A percentile compares a stretch with the other conserved stretches of the same genome.
These are phyloP conservation scores for Acleris sparsana DNA, from an alignment of 2,888 invertebrate species.

Conservation along the genomic window DNA sequence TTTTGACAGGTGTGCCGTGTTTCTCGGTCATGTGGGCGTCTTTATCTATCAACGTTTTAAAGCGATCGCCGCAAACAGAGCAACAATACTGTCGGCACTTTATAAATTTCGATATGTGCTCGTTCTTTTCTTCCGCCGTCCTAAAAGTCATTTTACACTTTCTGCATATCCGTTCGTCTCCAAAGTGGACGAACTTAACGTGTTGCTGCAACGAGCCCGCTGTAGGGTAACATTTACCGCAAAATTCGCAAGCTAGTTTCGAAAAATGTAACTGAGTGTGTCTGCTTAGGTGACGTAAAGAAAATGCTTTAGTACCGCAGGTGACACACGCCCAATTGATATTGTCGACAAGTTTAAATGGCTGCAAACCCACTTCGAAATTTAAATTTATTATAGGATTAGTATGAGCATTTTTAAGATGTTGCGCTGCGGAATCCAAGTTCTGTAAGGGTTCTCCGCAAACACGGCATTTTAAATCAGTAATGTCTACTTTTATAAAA, in stretches of 20 bases:
- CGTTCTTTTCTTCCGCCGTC: conserved; percentile 53
- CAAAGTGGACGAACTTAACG: conserved; percentile 45
- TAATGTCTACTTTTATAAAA: conserved; percentile 58
- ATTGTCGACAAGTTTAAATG: conserved; percentile 36
- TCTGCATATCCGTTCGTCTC: conserved; percentile 45
- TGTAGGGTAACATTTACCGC: conserved; percentile 39
- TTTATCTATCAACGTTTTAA: conserved; percentile 52
- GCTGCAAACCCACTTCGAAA: conserved; percentile 37
- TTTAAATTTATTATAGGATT: conserved; percentile 29
- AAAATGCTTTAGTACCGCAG: conserved; percentile 38
- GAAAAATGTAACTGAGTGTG: conserved; percentile 46
- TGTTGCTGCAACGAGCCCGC: conserved; percentile 39
- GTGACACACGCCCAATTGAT: conserved; percentile 37
- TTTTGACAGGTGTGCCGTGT: conserved; percentile 46
- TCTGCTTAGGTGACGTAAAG: conserved; percentile 43
- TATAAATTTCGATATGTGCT: conserved; percentile 52
- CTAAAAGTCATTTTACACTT: conserved; percentile 56
- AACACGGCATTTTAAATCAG: conserved; percentile 55
- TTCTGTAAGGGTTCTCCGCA: conserved; percentile 38
- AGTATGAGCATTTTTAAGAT: conserved; percentile 37
- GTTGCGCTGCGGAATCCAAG: conserved; percentile 34
- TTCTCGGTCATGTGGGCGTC: conserved; percentile 53
- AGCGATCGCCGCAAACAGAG: conserved; percentile 56
- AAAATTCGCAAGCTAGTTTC: conserved; percentile 44
- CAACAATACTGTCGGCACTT: conserved; percentile 61